Evolutionary conservation across 2,113 vertebrate genomes (phyloP), one percentile per base, ranked within the genome.

Genomic region (Bolborhynchus lineola): DNA sequence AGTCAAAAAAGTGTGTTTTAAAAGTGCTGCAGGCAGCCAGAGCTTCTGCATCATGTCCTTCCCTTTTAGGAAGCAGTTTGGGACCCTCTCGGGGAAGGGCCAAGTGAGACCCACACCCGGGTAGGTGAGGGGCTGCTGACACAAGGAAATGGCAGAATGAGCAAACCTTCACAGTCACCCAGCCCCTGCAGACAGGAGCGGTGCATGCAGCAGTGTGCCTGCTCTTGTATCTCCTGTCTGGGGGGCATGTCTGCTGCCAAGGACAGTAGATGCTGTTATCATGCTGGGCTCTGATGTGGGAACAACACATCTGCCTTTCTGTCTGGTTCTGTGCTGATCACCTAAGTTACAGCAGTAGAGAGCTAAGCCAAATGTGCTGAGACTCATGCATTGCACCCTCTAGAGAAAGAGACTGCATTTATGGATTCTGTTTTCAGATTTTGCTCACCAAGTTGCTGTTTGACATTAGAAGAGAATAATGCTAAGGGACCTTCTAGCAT

Each of bases 1-100:
- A 0, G 0, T 82, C 69, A 3, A 42, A 82, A 75, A 53, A 71
- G 12, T 0, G 0, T 52, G 23, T 24, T 68, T 89, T 77, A 10
- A 69, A 79, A 86, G 37, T 8, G 33, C 59, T 69, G 41, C 33
- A 42, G 68, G 72, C 64, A 74, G 47, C 28, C 47, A 69, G 77
- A 72, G 71, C 59, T 72, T 39, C 47, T 89, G 68, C 63, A 16
- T 41, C 20, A 1, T 5, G 19, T n/a, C 49, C 68, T 60, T 80
- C 35, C 53, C 59, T 46, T 60, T 42, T 37, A 64, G 53, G 41
- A 59, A 24, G 49, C 41, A 35, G 44, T 52, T 76, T 77, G 39
- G 35, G 69, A 83, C 53, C 17, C 11, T 59, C 23, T 5, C 0
- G 1, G 46, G 64, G 46, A 71, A 28, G 13, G 52, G 31, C 41